phyloP scores from a whole-genome alignment of 2,113 vertebrate genomes.

The Regulus satrapa region DNA sequence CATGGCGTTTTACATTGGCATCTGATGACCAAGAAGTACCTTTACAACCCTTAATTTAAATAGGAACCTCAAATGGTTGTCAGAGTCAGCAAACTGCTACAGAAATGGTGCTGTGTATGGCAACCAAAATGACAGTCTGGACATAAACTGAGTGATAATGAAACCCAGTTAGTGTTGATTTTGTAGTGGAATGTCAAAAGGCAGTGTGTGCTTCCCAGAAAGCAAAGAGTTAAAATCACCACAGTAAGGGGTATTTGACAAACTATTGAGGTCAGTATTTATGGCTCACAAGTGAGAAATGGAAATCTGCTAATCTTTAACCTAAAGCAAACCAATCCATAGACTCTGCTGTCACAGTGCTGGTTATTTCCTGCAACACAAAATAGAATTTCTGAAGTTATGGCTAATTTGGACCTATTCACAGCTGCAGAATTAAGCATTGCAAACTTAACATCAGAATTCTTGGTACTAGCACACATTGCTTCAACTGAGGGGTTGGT shows the following conservation, averaged over 20 bases:
- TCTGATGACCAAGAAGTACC: background rate
- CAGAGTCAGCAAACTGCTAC: background rate
- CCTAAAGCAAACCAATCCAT: background rate
- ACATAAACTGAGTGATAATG: too few relatives aligned
- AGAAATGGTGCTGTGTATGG: fast-evolving
- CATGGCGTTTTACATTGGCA: fast-evolving
- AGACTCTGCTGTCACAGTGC: background rate
- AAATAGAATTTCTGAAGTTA: background rate
- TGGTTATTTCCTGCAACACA: background rate
- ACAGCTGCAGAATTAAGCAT: background rate
- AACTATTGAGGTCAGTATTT: background rate
- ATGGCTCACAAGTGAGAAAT: background rate
- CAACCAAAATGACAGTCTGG: background rate
- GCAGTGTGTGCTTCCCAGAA: background rate
- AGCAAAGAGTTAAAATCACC: background rate
- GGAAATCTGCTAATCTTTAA: background rate
- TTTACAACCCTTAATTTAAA: background rate
- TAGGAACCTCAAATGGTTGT: background rate
- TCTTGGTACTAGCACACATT: background rate
- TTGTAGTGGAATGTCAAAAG: fast-evolving
- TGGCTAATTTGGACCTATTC: background rate
- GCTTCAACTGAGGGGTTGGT: too few relatives aligned
- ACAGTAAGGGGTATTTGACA: background rate
- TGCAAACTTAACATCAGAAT: background rate
- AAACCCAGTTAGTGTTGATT: background rate